phyloP scores from a whole-genome alignment of 2,888 invertebrate species.

The Allygus modestus region DNA sequence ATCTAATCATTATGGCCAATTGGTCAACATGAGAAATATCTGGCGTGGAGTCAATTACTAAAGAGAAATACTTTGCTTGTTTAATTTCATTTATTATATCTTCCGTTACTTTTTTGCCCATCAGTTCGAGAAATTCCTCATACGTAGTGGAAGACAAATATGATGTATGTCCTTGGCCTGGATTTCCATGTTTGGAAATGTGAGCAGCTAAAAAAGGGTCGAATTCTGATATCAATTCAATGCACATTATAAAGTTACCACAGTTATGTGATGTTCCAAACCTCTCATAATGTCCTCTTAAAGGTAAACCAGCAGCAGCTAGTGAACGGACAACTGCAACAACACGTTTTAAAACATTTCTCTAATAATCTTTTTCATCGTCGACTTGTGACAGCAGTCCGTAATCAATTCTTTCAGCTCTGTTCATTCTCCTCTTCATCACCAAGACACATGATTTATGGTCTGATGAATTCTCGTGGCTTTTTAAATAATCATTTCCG shows the following conservation, averaged over 20 bases:
- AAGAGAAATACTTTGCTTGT: constrained; percentile 64
- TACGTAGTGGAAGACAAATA: constrained; percentile 71
- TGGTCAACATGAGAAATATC: constrained; percentile 72
- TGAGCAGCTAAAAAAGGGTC: constrained; percentile 71
- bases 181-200: constrained; percentile 69
- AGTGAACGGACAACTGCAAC: constrained; percentile 69
- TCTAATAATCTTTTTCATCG: constrained; percentile 69
- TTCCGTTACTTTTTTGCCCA: constrained; percentile 70
- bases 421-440: constrained; percentile 53
- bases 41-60: constrained; percentile 71
- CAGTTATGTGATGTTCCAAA: constrained; percentile 68
- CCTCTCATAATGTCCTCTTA: constrained; percentile 66
- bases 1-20: constrained; percentile 71
- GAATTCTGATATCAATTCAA: constrained; percentile 71
- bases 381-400: constrained; percentile 58
- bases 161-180: constrained; percentile 69
- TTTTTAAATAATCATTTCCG: constrained; percentile 58
- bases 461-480: constrained; percentile 66
- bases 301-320: constrained; percentile 68
- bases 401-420: constrained; percentile 61
- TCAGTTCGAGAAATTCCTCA: constrained; percentile 72
- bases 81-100: constrained; percentile 71
- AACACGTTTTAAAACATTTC: constrained; percentile 69
- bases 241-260: constrained; percentile 71
- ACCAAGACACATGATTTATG: constrained; percentile 64